Evolutionary conservation across 2,888 invertebrate genomes (phyloP).

Genomic region (Silvanus unidentatus): DNA sequence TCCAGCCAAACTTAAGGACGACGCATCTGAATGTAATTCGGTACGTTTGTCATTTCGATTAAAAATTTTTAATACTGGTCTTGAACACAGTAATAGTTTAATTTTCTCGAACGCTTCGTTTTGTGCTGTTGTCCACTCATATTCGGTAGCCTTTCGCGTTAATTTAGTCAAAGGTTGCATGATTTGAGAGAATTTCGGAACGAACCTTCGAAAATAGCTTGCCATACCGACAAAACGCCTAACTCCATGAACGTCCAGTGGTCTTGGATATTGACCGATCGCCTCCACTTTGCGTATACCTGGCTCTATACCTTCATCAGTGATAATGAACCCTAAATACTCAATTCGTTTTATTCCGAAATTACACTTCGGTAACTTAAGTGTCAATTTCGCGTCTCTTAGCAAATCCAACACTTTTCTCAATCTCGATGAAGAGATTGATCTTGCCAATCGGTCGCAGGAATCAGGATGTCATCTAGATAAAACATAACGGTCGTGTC

Average conservation of each 20-base stretch:
- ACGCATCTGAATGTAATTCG: slow-evolving; percentile 1
- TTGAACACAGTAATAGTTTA: slow-evolving; percentile 9
- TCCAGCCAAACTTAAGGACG: not conserved
- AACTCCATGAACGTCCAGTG: slow-evolving; percentile 13
- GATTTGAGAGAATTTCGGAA: slow-evolving; percentile 1
- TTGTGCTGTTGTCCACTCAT: not conserved
- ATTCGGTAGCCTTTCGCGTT: not conserved
- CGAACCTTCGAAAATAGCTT: slow-evolving; percentile 18
- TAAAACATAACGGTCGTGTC: slow-evolving; percentile 18
- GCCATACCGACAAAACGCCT: slow-evolving; percentile 19
- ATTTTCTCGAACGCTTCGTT: not conserved
- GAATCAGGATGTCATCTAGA: slow-evolving; percentile 25
- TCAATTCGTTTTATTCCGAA: slow-evolving; percentile 20
- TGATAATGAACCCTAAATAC: slow-evolving; percentile 8
- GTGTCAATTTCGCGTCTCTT: slow-evolving; percentile 23
- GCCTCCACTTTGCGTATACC: slow-evolving; percentile 5
- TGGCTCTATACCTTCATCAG: slow-evolving; percentile 6
- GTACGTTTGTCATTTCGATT: slow-evolving; percentile 8
- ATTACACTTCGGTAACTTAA: slow-evolving; percentile 31
- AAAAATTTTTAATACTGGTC: slow-evolving; percentile 17
- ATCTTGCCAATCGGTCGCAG: slow-evolving; percentile 7
- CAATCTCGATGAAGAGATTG: not conserved
- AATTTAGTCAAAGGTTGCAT: not conserved
- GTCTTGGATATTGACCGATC: slow-evolving; percentile 10
- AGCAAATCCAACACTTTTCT: slow-evolving; percentile 10